A percentile compares a stretch with the other conserved stretches of the same genome.
Evolutionary conservation across 2,888 invertebrate genomes (phyloP).

Genomic region (Drosophila imparisetae): DNA sequence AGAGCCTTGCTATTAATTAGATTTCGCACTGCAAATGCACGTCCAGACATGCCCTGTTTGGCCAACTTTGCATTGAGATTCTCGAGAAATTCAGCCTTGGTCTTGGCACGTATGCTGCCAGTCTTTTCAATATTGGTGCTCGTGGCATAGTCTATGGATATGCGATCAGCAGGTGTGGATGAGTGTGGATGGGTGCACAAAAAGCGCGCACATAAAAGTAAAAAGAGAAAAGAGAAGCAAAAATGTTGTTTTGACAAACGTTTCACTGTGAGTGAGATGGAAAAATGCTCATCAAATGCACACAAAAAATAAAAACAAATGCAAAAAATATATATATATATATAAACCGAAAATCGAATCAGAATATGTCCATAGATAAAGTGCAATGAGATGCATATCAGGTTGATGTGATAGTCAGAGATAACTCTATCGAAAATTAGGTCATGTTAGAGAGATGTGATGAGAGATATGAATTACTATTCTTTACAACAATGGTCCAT

Average conservation of each 20-base stretch:
- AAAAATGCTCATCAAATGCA: conserved; percentile 7
- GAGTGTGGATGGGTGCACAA: conserved; percentile 37
- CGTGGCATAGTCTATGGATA: conserved; percentile 80
- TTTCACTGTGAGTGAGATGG: conserved; percentile 17
- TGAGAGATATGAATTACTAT: conserved; percentile 20
- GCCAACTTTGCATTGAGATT: conserved; percentile 92
- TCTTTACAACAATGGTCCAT: conserved; percentile 1
- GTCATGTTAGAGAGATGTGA: conserved; percentile 39
- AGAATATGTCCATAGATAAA: conserved; percentile 2
- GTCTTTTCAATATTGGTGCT: conserved; percentile 85
- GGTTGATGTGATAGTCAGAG: conserved; percentile 30
- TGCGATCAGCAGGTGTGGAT: conserved; percentile 13
- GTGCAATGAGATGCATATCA: conserved; percentile 33
- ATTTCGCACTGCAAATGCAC: conserved; percentile 89
- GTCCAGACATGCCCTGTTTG: conserved; percentile 87
- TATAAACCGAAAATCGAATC: conserved; percentile 8
- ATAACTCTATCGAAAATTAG: neutral
- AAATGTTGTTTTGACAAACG: conserved; percentile 35
- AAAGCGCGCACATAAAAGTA: conserved; percentile 32
- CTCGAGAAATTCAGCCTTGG: conserved; percentile 89
- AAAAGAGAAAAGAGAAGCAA: conserved; percentile 44
- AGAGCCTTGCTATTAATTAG: conserved; percentile 90
- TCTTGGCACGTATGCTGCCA: conserved; percentile 84
- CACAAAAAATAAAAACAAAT: conserved; percentile 29
- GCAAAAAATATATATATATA: conserved; percentile 6